These are phyloP conservation scores for Eutolmus rufibarbis DNA, from an alignment of 2,888 invertebrate species.

Conservation along the genomic window DNA sequence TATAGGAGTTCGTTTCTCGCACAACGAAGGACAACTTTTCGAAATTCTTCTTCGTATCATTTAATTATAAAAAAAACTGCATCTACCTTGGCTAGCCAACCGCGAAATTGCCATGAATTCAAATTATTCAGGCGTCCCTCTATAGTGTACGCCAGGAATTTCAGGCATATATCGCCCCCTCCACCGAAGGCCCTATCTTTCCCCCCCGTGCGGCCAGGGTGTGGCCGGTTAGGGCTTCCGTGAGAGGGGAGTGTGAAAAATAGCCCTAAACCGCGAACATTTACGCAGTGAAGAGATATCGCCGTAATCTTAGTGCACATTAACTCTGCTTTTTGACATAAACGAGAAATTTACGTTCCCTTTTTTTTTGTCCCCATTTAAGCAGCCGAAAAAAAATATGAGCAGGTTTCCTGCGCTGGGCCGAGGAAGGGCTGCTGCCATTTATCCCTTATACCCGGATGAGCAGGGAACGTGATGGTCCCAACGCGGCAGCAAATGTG, in stretches of 20 bases:
- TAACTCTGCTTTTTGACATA: conserved; percentile 1
- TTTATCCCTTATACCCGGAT: background rate
- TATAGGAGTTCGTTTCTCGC: too few relatives aligned
- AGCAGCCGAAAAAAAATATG: background rate
- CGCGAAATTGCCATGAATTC: background rate
- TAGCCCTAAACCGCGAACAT: background rate
- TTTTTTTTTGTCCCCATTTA: conserved; percentile 1
- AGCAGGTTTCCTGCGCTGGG: background rate
- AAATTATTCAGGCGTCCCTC: background rate
- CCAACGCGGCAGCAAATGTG: background rate
- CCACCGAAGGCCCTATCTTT: background rate
- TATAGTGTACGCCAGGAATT: background rate
- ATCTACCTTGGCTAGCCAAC: background rate
- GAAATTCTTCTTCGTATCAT: background rate
- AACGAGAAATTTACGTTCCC: conserved; percentile 7
- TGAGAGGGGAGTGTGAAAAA: background rate
- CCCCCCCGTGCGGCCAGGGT: background rate
- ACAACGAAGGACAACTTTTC: background rate
- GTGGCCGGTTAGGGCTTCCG: background rate
- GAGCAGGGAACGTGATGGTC: background rate
- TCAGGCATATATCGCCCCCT: background rate
- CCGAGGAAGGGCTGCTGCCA: background rate
- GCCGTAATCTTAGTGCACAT: background rate
- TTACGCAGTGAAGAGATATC: background rate
- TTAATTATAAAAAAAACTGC: background rate